phyloP scores from a whole-genome alignment of 2,113 vertebrate species.

The Piliocolobus tephrosceles region DNA sequence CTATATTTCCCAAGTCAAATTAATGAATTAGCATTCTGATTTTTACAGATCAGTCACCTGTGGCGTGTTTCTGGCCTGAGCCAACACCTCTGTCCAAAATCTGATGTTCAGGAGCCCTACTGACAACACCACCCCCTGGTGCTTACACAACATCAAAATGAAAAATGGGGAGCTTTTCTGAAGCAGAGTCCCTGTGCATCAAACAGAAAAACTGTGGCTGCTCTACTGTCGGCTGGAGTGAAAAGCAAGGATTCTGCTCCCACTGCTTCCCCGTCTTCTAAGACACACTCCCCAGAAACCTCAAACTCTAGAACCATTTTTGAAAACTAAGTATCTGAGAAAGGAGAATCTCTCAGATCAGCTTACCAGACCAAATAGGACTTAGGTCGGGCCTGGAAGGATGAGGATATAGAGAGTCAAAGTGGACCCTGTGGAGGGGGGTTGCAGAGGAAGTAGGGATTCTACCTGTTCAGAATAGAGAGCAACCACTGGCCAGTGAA shows the following conservation, averaged over 20 bases:
- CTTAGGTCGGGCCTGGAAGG: not conserved
- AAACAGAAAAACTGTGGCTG: not conserved
- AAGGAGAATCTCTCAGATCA: not conserved
- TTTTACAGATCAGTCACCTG: slow-evolving; percentile 2
- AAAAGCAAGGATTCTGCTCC: not conserved
- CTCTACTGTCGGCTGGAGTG: not conserved
- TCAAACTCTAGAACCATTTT: not conserved
- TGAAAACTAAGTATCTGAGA: not conserved
- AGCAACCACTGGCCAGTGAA: not conserved
- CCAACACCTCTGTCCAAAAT: not conserved
- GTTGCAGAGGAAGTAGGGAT: not conserved
- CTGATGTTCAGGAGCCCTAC: not conserved
- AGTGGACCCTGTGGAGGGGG: not conserved
- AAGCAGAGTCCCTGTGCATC: not conserved
- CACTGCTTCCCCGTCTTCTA: not conserved
- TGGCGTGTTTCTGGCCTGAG: not conserved
- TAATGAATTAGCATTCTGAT: not conserved
- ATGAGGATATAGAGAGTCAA: not conserved
- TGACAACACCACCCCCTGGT: not conserved
- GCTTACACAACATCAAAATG: not conserved
- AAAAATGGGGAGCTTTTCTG: not conserved
- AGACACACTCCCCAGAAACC: not conserved
- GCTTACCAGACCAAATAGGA: not conserved
- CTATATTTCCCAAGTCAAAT: slow-evolving; percentile 16
- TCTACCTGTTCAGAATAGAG: not conserved